Evolutionary conservation across 2,113 vertebrate genomes (phyloP).

Genomic region (Etheostoma cragini): DNA sequence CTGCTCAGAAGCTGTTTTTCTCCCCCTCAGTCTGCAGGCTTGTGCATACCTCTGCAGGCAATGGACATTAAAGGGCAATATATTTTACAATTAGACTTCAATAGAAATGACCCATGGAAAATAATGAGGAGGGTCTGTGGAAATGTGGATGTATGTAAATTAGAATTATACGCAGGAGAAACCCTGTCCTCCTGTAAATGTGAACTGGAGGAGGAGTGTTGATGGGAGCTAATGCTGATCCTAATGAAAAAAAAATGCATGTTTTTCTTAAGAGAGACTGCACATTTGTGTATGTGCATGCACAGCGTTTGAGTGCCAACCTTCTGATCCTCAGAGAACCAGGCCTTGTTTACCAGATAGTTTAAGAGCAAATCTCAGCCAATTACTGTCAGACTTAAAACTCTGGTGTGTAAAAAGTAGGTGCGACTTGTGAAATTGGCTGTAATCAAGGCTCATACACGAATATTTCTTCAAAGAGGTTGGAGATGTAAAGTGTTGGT

Average conservation of each 20-base stretch:
- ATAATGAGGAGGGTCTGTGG: slow-evolving; percentile 45
- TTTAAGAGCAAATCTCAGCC: slow-evolving; percentile 45
- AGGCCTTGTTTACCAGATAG: slow-evolving; percentile 44
- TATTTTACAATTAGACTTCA: slow-evolving; percentile 52
- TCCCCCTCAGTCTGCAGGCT: slow-evolving; percentile 21
- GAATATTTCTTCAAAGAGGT: slow-evolving; percentile 40
- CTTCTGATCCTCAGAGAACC: slow-evolving; percentile 37
- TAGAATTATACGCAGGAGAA: neutral
- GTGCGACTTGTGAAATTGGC: slow-evolving; percentile 53
- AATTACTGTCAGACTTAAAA: slow-evolving; percentile 56
- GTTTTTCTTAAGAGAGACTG: slow-evolving; percentile 6
- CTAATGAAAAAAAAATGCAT: slow-evolving; percentile 37
- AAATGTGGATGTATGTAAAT: slow-evolving; percentile 39
- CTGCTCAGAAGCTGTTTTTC: slow-evolving; percentile 17
- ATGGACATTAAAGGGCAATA: slow-evolving; percentile 48
- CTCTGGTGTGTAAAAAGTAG: neutral
- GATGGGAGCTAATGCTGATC: slow-evolving; percentile 26
- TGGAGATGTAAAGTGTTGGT: slow-evolving; percentile 34
- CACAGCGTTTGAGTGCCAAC: neutral
- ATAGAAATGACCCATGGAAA: slow-evolving; percentile 39
- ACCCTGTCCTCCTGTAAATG: neutral
- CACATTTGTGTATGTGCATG: neutral
- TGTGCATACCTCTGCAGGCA: slow-evolving; percentile 32
- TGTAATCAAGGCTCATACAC: slow-evolving; percentile 32
- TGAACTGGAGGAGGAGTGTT: slow-evolving; percentile 18